These are phyloP conservation scores for Venturia canescens DNA, from an alignment of 1,140 invertebrate genomes.

Conservation along the genomic window DNA sequence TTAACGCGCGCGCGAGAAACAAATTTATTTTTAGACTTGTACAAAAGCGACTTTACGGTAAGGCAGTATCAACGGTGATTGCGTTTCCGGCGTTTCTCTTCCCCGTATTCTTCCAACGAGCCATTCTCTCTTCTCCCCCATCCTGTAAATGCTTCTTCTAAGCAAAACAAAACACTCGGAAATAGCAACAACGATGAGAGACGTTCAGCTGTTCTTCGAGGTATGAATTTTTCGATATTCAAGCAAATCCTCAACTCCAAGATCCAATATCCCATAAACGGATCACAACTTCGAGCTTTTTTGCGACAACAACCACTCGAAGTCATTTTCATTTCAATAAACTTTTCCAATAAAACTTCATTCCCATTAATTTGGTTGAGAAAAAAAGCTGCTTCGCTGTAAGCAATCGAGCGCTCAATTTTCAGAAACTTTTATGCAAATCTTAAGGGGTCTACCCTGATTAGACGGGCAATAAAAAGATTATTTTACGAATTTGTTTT, in stretches of 20 bases:
- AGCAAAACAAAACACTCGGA: conserved; percentile 11
- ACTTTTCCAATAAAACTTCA: no score
- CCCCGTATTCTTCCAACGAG: conserved; percentile 10
- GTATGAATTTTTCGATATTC: not conserved
- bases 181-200: not conserved
- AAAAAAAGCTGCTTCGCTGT: no score
- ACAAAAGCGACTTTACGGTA: conserved; percentile 29
- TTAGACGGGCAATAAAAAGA: no score
- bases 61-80: conserved; percentile 21
- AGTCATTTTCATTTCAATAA: no score
- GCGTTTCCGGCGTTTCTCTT: conserved; percentile 38
- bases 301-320: no score
- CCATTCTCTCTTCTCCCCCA: conserved; percentile 22
- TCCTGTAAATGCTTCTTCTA: conserved; percentile 17
- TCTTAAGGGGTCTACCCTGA: no score
- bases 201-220: not conserved
- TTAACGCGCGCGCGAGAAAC: conserved; percentile 42
- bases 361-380: no score
- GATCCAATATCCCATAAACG: not conserved
- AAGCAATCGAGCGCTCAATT: no score
- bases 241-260: not conserved
- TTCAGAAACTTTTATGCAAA: no score
- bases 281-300: no score
- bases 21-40: conserved; percentile 52
- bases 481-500: no score